These are phyloP conservation scores for Thecophora atra DNA, from an alignment of 2,888 invertebrate genomes.

Conservation along the genomic window DNA sequence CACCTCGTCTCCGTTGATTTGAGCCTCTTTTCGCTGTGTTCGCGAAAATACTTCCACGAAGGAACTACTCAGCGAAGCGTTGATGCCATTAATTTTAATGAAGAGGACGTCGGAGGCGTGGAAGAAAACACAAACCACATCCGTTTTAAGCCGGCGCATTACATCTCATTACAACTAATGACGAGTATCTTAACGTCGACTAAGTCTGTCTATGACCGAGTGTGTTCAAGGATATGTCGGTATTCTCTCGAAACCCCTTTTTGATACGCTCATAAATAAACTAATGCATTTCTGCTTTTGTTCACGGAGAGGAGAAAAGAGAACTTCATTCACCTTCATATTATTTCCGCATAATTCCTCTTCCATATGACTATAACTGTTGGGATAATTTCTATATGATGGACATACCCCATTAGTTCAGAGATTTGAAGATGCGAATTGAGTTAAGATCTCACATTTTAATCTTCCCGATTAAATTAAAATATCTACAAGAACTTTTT, in stretches of 20 bases:
- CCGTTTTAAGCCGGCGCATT: conserved; percentile 30
- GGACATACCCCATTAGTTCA: no score
- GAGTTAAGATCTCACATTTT: no score
- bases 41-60: neutral
- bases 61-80: conserved; percentile 17
- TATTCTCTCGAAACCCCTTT: neutral
- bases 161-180: conserved; percentile 26
- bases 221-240: neutral
- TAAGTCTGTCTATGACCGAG: neutral
- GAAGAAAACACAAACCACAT: conserved; percentile 30
- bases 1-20: neutral
- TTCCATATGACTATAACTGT: no score
- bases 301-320: no score
- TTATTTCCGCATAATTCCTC: no score
- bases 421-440: no score
- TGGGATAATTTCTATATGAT: no score
- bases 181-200: neutral
- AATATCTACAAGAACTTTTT: no score
- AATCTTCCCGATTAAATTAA: no score
- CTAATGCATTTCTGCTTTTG: neutral
- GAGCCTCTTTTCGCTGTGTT: neutral
- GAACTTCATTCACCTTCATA: no score
- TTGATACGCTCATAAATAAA: neutral
- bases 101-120: conserved; percentile 43
- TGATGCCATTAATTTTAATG: conserved; percentile 43